These are phyloP conservation scores for Lasioglossum malachurum DNA, from an alignment of 2,888 invertebrate species.

Conservation along the genomic window DNA sequence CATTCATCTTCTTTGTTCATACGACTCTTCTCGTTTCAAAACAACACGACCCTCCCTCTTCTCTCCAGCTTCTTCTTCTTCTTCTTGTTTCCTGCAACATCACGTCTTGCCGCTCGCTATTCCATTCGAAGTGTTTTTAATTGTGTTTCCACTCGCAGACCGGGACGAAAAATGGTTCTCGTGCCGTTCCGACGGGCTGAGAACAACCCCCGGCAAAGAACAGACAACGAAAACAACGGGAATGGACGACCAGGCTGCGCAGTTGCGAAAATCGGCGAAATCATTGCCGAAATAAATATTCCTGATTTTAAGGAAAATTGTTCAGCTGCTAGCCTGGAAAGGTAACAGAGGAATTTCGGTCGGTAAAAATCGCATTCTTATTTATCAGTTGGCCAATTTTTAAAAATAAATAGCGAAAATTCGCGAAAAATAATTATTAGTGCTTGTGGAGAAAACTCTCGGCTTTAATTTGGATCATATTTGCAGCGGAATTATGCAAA, in stretches of 20 bases:
- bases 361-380: no score
- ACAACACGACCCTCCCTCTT: background rate
- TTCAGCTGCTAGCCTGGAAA: background rate
- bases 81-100: slow-evolving; percentile 27
- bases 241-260: slow-evolving; percentile 5
- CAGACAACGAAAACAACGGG: background rate
- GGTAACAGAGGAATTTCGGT: no score
- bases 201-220: slow-evolving; percentile 26
- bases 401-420: no score
- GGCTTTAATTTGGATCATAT: background rate
- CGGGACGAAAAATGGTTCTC: slow-evolving; percentile 40
- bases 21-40: slow-evolving; percentile 43
- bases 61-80: background rate
- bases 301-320: background rate
- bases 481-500: no score
- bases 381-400: no score
- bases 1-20: slow-evolving; percentile 45
- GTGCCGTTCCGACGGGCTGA: slow-evolving; percentile 34
- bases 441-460: no score
- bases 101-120: slow-evolving; percentile 32
- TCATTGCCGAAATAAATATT: background rate
- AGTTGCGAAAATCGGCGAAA: background rate
- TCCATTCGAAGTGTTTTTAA: slow-evolving; percentile 52
- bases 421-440: no score
- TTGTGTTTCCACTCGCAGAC: slow-evolving; percentile 41